Evolutionary conservation across 23 tunicate genomes (phyloP).

Genomic region (Trididemnum miniatum): DNA sequence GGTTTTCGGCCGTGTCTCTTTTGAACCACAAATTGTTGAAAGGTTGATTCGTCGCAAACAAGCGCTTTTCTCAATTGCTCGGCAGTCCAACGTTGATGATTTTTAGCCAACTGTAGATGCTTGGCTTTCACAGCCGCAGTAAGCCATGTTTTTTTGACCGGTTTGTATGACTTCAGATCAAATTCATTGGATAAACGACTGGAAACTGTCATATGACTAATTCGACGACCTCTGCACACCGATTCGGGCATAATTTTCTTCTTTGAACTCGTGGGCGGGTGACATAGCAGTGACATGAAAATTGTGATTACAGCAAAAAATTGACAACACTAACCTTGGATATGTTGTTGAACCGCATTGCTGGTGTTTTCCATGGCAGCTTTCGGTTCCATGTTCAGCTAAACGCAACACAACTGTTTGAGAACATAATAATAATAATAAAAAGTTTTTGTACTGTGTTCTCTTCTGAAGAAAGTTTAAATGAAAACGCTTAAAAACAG

Average conservation of each 20-base stretch:
- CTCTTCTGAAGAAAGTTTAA: no score
- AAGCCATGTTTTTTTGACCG: slow-evolving; percentile 32
- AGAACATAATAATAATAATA: no score
- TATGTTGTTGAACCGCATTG: no score
- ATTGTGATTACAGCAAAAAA: no score
- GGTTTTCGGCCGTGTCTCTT: slow-evolving; percentile 20
- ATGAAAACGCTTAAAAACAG: no score
- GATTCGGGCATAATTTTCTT: slow-evolving; percentile 13
- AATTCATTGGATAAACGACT: slow-evolving; percentile 18
- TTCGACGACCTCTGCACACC: background rate
- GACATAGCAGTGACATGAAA: no score
- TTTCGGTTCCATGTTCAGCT: no score
- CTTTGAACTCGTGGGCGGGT: slow-evolving; percentile 22
- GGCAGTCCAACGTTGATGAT: slow-evolving; percentile 14
- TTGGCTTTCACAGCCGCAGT: slow-evolving; percentile 31
- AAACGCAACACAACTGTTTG: no score
- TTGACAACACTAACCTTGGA: no score
- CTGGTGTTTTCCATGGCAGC: no score
- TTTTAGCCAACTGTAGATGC: slow-evolving; percentile 26
- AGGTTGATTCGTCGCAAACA: slow-evolving; percentile 17
- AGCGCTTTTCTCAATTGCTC: slow-evolving; percentile 18
- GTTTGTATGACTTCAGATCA: slow-evolving; percentile 22
- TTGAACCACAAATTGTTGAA: slow-evolving; percentile 9
- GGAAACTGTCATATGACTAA: slow-evolving; percentile 25
- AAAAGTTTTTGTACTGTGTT: no score